A percentile compares a stretch with the other conserved stretches of the same genome.
Evolutionary conservation across 2,797 vertebrate species (phyloP).

Genomic region (Gallinago nigripennis): DNA sequence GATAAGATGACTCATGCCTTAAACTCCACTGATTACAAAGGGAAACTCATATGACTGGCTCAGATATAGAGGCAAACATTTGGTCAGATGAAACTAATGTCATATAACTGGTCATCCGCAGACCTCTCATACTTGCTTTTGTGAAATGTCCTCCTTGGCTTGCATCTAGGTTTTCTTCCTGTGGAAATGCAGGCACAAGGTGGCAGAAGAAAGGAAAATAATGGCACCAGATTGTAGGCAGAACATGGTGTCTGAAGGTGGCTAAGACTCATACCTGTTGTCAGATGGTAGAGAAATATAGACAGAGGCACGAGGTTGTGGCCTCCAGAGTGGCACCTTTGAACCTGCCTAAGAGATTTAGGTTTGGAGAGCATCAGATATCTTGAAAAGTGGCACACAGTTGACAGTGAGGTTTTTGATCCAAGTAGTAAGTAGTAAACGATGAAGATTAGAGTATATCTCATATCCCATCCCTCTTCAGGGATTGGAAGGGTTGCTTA

Average conservation of each 20-base stretch:
- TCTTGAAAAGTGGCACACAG: not conserved
- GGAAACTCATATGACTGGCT: not conserved
- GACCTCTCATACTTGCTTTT: not conserved
- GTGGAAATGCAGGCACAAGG: not conserved
- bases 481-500: not conserved
- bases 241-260: not conserved
- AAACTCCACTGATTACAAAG: not conserved
- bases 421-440: not conserved
- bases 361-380: not conserved
- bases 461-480: not conserved
- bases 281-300: not conserved
- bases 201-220: not conserved
- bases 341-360: not conserved
- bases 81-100: not conserved
- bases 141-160: not conserved
- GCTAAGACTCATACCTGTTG: not conserved
- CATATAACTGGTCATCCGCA: rapidly evolving
- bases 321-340: not conserved
- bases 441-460: not conserved
- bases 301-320: not conserved
- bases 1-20: not conserved
- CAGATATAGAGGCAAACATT: not conserved
- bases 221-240: not conserved
- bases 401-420: not conserved
- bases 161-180: not conserved